Base-by-base conservation (phyloP, 2,113 vertebrate genomes). In the Holacanthus passer region DNA sequence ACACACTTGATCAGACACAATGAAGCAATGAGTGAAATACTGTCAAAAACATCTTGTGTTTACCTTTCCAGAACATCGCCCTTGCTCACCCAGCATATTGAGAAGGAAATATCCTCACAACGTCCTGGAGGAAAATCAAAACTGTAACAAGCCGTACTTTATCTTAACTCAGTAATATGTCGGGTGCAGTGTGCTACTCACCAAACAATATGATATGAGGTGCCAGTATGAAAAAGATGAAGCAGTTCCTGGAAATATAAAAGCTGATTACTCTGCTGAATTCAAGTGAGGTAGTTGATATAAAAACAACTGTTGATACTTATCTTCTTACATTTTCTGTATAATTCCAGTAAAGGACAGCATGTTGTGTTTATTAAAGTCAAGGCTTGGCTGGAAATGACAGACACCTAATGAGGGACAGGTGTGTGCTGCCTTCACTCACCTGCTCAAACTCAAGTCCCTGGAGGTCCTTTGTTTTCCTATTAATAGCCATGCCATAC, bases 1-100 rank as follows among this genome's bases (percentile, higher is more conserved):
- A 32, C 1, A 17, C 31, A 6, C 50, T 43, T 58, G 0, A 13
- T 19, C 7, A 27, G 35, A 12, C 22, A n/a, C 32, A 1, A n/a
- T 59, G 1, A 58, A 47, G 19, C 41, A n/a, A 2, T 35, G 22
- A 8, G 47, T 27, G 3, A 32, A 45, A 70, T 7, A 70, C 24
- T 2, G 4, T 37, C 7, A 31, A 31, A 43, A 19, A 7, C 4
- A 2, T 53, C 13, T 19, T 17, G 17, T 1, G 3, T 58, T 70
- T 79, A 95, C 94, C 92, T 87, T 19, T 85, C 78, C 47, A 83
- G 27, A 31, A 65, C 17, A 0, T 58, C 22, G 2, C 45, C 62
- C 8, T 52, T 83, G 50, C 75, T 80, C 73, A 89, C 78, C 94
- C 94, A 95, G 47, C 94, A 95, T 10, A 95, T 1, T 1, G 93